Conservation (phyloP, 2,113 vertebrate genomes). For the Guaruba guarouba region DNA sequence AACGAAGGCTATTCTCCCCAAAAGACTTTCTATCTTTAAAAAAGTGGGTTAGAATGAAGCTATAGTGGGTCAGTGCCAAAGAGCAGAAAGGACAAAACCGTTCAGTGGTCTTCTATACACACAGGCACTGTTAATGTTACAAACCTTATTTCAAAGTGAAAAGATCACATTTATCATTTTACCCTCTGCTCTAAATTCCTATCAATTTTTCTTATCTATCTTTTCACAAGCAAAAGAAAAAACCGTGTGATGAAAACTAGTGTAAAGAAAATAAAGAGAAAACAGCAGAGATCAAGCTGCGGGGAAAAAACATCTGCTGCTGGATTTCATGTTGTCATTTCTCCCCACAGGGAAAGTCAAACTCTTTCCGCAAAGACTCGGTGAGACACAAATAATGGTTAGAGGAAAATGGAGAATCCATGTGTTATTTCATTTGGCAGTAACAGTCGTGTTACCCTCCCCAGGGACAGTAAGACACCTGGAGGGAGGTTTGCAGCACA, state of each 20-base stretch:
- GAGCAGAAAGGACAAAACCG: neutral
- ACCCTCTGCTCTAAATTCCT: neutral
- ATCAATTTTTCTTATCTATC: neutral
- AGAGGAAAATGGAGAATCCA: neutral
- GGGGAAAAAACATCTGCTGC: neutral
- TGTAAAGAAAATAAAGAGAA: neutral
- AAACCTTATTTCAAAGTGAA: neutral
- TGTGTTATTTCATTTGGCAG: neutral
- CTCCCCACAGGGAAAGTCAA: neutral
- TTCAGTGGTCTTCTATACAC: neutral
- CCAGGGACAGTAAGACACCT: neutral
- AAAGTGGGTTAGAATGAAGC: neutral
- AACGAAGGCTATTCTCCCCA: neutral
- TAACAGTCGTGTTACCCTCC: neutral
- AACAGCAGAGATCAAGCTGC: neutral
- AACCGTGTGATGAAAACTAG: accelerated
- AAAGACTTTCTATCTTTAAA: neutral
- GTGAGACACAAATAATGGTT: neutral
- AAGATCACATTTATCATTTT: neutral
- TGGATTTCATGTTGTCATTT: neutral
- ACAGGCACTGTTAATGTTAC: neutral
- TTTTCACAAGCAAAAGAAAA: neutral
- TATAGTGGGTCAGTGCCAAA: neutral
- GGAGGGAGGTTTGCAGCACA: neutral
- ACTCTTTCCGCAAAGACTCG: neutral